Evolutionary conservation across 2,797 vertebrate species (phyloP).

Genomic region (Peromyscus nudipes): DNA sequence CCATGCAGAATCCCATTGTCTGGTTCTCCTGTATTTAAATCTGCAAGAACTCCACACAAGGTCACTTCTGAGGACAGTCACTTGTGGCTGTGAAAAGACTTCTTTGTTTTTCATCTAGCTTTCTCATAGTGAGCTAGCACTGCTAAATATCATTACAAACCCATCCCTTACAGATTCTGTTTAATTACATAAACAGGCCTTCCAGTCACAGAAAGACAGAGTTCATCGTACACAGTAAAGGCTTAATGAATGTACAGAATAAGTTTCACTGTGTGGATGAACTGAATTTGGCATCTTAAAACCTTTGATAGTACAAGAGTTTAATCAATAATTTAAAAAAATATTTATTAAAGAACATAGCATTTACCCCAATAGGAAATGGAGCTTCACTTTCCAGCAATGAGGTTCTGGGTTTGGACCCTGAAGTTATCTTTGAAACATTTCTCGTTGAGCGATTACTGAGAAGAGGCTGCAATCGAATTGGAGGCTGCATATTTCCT

Average conservation of each 20-base stretch:
- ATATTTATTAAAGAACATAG: constrained; percentile 33
- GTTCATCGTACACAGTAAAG: constrained; percentile 8
- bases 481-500: constrained; percentile 90
- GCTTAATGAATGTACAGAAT: neutral
- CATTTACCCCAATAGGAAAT: constrained; percentile 88
- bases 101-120: constrained; percentile 44
- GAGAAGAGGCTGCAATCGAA: constrained; percentile 91
- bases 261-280: neutral
- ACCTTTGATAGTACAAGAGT: neutral
- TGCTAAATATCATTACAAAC: neutral
- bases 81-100: constrained; percentile 19
- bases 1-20: constrained; percentile 68
- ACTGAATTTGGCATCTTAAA: constrained; percentile 35
- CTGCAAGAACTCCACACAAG: neutral
- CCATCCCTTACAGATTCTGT: neutral
- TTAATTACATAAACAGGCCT: constrained; percentile 9
- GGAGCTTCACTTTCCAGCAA: constrained; percentile 85
- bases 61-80: constrained; percentile 56
- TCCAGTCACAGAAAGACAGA: neutral
- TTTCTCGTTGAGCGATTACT: constrained; percentile 84
- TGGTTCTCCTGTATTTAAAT: constrained; percentile 47
- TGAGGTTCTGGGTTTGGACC: constrained; percentile 77
- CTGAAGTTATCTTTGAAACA: constrained; percentile 86
- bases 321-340: constrained; percentile 11
- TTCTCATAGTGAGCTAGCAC: constrained; percentile 9